phyloP scores from a whole-genome alignment of 2,888 invertebrate genomes.

The Lasioglossum vierecki region DNA sequence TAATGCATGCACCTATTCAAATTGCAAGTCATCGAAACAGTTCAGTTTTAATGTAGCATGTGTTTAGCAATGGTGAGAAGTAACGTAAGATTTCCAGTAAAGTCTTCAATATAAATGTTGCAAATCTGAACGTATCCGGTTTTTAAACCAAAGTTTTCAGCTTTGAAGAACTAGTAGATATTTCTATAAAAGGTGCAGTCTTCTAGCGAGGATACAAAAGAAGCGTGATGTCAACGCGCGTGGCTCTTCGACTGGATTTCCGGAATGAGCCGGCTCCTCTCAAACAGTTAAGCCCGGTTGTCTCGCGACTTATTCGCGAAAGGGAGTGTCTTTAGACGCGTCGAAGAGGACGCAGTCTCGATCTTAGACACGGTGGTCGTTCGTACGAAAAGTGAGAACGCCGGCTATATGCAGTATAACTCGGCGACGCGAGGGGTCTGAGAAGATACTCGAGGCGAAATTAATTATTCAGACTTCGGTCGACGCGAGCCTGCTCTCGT shows the following conservation, averaged over 20 bases:
- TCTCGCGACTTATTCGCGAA: background rate
- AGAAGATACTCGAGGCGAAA: conserved; percentile 68
- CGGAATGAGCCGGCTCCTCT: background rate
- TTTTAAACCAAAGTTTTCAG: background rate
- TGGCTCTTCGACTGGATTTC: conserved; percentile 3
- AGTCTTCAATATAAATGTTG: no score
- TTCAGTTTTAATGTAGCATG: no score
- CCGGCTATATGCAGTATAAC: conserved; percentile 53
- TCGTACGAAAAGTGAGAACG: conserved; percentile 52
- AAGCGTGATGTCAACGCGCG: background rate
- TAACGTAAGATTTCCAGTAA: no score
- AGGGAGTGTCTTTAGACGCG: background rate
- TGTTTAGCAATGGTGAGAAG: no score
- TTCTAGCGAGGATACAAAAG: background rate
- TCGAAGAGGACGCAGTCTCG: conserved; percentile 9
- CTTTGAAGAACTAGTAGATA: background rate
- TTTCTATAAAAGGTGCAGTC: background rate
- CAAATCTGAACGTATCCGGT: no score
- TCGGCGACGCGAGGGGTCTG: conserved; percentile 61
- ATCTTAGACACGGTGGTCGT: conserved; percentile 32
- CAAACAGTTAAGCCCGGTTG: conserved; percentile 6
- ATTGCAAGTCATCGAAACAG: no score
- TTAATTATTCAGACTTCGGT: conserved; percentile 70
- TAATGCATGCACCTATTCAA: no score
- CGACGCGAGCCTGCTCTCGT: conserved; percentile 62